Evolutionary conservation across 2,113 vertebrate genomes (phyloP).

Genomic region (Podarcis muralis): DNA sequence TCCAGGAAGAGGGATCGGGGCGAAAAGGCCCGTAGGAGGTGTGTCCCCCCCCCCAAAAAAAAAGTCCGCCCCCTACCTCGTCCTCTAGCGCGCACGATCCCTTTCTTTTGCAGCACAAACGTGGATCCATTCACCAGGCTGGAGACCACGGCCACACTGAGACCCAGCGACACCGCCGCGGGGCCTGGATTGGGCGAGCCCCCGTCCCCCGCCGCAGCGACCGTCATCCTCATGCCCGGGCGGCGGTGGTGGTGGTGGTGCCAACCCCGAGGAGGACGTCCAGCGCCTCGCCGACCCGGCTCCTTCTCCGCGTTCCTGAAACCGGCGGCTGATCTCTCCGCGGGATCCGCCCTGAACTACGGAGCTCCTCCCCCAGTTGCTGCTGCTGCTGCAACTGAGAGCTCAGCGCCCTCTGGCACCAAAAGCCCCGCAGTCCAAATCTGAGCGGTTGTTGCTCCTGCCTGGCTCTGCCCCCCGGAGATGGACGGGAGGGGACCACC

Average conservation of each 20-base stretch:
- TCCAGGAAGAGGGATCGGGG: background rate
- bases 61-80: conserved; percentile 76
- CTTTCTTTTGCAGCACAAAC: conserved; percentile 94
- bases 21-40: too few species aligned
- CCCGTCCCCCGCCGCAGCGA: conserved; percentile 49
- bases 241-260: background rate
- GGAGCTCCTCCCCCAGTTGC: conserved; percentile 63
- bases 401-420: conserved; percentile 34
- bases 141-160: conserved; percentile 87
- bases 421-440: background rate
- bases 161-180: conserved; percentile 77
- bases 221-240: conserved; percentile 40
- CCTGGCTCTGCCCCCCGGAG: too few species aligned
- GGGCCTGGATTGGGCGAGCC: conserved; percentile 68
- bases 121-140: conserved; percentile 95
- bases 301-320: background rate
- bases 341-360: conserved; percentile 38
- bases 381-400: conserved; percentile 39
- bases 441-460: background rate
- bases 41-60: background rate
- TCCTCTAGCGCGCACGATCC: conserved; percentile 86
- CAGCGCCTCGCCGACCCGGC: background rate
- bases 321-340: background rate
- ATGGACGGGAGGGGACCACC: too few species aligned
- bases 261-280: background rate